Evolutionary conservation across 2,113 vertebrate genomes (phyloP).

Genomic region (Saimiri boliviensis): DNA sequence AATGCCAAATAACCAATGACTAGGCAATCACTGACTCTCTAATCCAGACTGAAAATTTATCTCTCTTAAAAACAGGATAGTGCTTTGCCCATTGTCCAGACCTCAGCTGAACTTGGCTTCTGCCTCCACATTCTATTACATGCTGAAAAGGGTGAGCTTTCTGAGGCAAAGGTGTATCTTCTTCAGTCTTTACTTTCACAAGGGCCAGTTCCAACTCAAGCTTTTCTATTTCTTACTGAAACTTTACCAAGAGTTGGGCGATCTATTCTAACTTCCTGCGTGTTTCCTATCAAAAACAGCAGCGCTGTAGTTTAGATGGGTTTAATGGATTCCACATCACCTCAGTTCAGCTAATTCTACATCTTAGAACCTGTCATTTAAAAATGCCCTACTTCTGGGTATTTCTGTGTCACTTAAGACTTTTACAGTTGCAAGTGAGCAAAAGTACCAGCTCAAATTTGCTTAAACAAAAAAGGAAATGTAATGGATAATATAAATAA

Average conservation of each 20-base stretch:
- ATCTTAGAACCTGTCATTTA: neutral
- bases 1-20: neutral
- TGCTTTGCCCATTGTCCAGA: neutral
- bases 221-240: neutral
- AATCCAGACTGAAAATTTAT: neutral
- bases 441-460: neutral
- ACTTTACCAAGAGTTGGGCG: neutral
- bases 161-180: neutral
- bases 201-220: neutral
- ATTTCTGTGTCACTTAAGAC: neutral
- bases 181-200: neutral
- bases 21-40: neutral
- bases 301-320: neutral
- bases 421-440: neutral
- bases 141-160: neutral
- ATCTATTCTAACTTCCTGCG: neutral
- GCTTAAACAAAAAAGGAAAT: neutral
- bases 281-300: neutral
- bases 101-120: neutral
- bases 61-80: neutral
- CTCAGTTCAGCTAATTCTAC: neutral
- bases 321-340: neutral
- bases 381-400: neutral
- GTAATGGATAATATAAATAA: neutral
- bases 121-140: neutral